Base-by-base conservation (phyloP, 1,140 invertebrate species). In the Eumeta japonica region DNA sequence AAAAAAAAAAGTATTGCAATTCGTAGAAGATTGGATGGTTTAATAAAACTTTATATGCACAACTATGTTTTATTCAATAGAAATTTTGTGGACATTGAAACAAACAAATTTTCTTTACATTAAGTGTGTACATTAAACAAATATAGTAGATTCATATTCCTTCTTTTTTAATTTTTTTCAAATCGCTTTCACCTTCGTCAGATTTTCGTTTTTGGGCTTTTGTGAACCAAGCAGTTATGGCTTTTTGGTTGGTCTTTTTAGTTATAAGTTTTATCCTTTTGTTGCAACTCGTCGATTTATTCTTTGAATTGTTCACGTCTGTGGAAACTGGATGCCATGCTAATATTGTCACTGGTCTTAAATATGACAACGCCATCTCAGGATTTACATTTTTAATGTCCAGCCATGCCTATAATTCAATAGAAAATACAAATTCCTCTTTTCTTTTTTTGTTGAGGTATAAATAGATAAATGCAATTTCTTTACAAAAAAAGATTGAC, bases 261-360 rank as follows among this genome's bases (percentile, higher is more conserved):
- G 62, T 62, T 54, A 52, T 50, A 18, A 44, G 16, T 32, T 48
- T 41, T 18, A 77, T 49, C 4, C 78, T 80, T 48, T 82, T 81
- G 41, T 84, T 83, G 46, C 87, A 88, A 37, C 84, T 74, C n/a
- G 70, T 52, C 38, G 79, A 79, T 65, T 90, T 87, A 58, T 88
- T 81, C 27, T 79, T 65, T 1, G 85, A 83, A 58, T 86, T 88
- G 56, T 90, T 90, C 0, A 92, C 88, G 33, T 71, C 39, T 33
- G 75, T 81, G 1, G 85, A 83, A 3, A 92, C 88, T 19, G 80
- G 79, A 60, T 92, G 81, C 81, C 82, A 87, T 12, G 60, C 50
- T 13, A 91, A 50, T 10, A 75, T 52, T 30, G 54, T 64, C 2
- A 75, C 54, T 16, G 82, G 80, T 46, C 72, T 76, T 11, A 86